A percentile compares a stretch with the other conserved stretches of the same genome.
These are phyloP conservation scores for Cephus sareptanus DNA, from an alignment of 2,888 invertebrate species.

Conservation along the genomic window DNA sequence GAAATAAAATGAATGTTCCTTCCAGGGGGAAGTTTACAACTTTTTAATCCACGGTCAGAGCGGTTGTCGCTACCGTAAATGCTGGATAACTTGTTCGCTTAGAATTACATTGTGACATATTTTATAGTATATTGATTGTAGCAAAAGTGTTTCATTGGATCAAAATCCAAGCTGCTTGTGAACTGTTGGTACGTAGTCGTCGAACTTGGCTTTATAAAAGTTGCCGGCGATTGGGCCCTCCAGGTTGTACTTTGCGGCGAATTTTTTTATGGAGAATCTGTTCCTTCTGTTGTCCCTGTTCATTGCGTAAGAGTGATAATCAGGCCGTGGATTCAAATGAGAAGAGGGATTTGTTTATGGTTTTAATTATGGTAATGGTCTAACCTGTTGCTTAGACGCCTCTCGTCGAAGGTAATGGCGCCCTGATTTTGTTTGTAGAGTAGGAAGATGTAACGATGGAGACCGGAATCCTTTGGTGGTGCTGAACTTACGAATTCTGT, in stretches of 20 bases:
- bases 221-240: constrained; percentile 74
- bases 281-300: constrained; percentile 67
- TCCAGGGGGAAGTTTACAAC: neutral
- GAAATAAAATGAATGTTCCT: constrained; percentile 34
- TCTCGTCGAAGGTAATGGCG: constrained; percentile 60
- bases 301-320: neutral
- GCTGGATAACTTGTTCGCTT: neutral
- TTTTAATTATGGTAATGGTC: neutral
- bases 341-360: neutral
- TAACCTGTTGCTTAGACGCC: constrained; percentile 54
- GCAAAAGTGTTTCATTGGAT: neutral
- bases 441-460: constrained; percentile 61
- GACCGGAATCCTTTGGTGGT: constrained; percentile 52
- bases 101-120: neutral
- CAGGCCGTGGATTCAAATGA: neutral
- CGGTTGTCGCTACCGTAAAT: neutral
- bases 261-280: constrained; percentile 71
- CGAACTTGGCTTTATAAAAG: constrained; percentile 72
- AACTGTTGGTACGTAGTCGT: constrained; percentile 70
- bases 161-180: constrained; percentile 59
- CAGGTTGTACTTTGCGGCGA: constrained; percentile 71
- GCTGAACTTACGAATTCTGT: constrained; percentile 63
- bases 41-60: neutral
- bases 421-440: constrained; percentile 63
- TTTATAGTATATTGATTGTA: neutral